Base-by-base conservation (phyloP, 2,888 invertebrate genomes). In the Cylindroiulus punctatus region DNA sequence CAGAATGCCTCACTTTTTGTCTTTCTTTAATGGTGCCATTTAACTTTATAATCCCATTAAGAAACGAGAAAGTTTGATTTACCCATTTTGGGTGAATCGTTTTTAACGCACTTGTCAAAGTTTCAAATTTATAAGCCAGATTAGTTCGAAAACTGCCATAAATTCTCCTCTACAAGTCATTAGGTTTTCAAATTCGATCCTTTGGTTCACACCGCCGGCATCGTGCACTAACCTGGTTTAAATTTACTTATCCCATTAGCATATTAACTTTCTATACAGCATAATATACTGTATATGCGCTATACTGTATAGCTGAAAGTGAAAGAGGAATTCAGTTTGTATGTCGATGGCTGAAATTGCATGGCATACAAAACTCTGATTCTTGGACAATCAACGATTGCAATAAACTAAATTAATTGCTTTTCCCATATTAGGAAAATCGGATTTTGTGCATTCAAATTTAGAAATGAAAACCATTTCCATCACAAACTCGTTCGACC, bases 171-270 rank as follows among this genome's bases (percentile, higher is more conserved):
- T 52, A 17, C 19, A 76, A 8, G 14, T 12, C 44, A 44, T 44
- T 44, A 36, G 36, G 44, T 44, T 44, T 44, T 44, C 44, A 44
- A 44, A 44, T 44, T 44, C 44, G 14, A 44, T 14, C 26, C 76
- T 22, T 76, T 30, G 76, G 76, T 30, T 76, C 76, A 26, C 30
- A 30, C 76, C 30, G 30, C 14, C 14, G 22, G 3, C 30, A 76
- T 30, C 26, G 26, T 76, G 3, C 2, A 76, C 30, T 76, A 76
- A 76, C 76, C 76, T 76, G 76, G 76, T 76, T 76, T 76, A 76
- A 76, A 76, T 65, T 22, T 5, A 65, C 26, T 65, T 10, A 22
- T 26, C 65, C 4, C 22, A 65, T 65, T 65, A 22, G 22, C 36
- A 36, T 36, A 22, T 65, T n/a, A 19, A n/a, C 57, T 19, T 57